Evolutionary conservation across 2,888 invertebrate species (phyloP), one percentile per base, ranked within the genome.

Genomic region (Muscina levida): DNA sequence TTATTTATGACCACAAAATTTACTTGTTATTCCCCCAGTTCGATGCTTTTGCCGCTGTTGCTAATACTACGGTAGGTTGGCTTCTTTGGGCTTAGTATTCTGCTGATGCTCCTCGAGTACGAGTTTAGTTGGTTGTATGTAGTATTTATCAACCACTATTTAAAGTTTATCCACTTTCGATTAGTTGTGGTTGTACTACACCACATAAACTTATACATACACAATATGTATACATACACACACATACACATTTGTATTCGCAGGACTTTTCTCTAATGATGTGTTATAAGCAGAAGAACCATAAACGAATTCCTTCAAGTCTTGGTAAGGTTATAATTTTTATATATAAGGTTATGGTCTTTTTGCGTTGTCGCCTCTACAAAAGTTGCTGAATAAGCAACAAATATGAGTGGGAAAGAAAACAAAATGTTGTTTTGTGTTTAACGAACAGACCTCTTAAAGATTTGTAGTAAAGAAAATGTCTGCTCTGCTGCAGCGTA

Each of bases 1-100:
- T 83, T 83, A 83, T 83, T 83, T 82, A 83, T 83, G 81, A 77
- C 81, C 81, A 73, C 72, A 80, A 75, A 77, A 81, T 77, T 56
- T 77, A 77, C 66, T 71, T 59, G 44, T 24, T 71, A 51, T 62
- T 59, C 59, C 39, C 31, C 39, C 19, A 53, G 53, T 53, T 53
- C 53, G 1, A 8, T 5, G 24, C 13, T 10, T 10, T 13, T 11
- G 44, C 13, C 44, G 11, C 11, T 44, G 44, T 44, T 44, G 44
- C 44, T 44, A n/a, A 10, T 44, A n/a, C 44, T 44, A 13, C n/a
- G 4, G 31, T 31, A 8, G 4, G 31, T 31, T 31, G 31, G 4
- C 31, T 31, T 31, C 31, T 31, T 31, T 5, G 8, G 31, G 3
- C 31, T 31, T 31, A 5, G 31, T 3, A 42, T 19, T 11, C 13